A percentile compares a stretch with the other conserved stretches of the same genome.
These are phyloP conservation scores for Dendrocopos noguchii DNA, from an alignment of 2,113 vertebrate genomes.

Conservation along the genomic window DNA sequence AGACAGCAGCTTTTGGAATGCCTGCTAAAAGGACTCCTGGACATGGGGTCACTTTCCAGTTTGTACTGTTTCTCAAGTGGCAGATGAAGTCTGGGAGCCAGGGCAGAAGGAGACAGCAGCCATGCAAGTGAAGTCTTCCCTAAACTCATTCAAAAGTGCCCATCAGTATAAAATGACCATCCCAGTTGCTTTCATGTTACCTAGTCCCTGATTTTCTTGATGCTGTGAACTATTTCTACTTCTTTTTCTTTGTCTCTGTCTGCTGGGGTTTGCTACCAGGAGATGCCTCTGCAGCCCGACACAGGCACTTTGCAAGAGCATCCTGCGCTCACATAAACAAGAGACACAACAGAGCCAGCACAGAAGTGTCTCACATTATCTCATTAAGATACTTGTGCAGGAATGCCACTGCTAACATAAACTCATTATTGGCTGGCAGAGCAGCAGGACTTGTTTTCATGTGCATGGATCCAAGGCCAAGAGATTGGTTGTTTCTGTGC, in stretches of 20 bases:
- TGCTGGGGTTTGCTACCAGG: background rate
- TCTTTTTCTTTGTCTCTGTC: background rate
- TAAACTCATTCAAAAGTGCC: background rate
- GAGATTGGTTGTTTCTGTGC: background rate
- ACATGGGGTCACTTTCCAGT: background rate
- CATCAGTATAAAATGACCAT: background rate
- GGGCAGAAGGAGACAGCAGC: background rate
- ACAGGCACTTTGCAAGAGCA: background rate
- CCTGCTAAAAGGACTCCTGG: background rate
- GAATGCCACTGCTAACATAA: background rate
- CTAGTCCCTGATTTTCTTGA: background rate
- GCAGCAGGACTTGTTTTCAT: background rate
- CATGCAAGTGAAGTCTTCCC: fast-evolving
- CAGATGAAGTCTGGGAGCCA: background rate
- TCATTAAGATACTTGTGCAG: background rate
- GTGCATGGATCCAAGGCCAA: background rate
- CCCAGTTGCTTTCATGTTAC: background rate
- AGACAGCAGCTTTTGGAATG: background rate
- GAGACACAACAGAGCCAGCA: background rate
- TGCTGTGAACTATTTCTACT: background rate
- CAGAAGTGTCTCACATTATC: background rate
- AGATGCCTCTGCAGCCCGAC: background rate
- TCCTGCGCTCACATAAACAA: fast-evolving
- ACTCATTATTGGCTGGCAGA: background rate
- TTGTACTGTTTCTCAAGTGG: background rate